phyloP scores from a whole-genome alignment of 2,888 invertebrate genomes.

The Acholoe squamosa region DNA sequence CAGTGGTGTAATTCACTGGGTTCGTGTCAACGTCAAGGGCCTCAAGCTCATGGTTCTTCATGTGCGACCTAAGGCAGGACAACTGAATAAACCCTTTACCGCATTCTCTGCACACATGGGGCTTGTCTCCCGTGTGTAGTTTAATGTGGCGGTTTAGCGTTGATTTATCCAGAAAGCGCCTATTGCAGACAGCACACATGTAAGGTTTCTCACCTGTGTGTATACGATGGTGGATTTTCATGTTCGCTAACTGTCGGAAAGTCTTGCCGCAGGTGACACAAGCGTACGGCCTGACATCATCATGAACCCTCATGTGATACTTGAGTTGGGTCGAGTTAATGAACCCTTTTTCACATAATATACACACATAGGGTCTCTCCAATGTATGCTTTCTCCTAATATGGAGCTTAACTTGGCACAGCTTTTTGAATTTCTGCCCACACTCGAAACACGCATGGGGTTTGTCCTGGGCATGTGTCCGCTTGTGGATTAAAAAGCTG shows the following conservation, averaged over 20 bases:
- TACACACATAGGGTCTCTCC: slow-evolving; percentile 1
- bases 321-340: neutral
- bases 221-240: neutral
- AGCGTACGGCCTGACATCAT: neutral
- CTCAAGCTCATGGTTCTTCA: too few species aligned
- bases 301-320: slow-evolving; percentile 5
- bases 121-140: neutral
- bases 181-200: neutral
- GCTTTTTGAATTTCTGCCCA: too few species aligned
- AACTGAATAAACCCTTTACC: too few species aligned
- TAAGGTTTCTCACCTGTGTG: slow-evolving; percentile 22
- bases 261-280: neutral
- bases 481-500: too few species aligned
- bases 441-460: too few species aligned
- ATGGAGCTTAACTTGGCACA: too few species aligned
- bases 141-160: neutral
- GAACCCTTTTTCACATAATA: neutral
- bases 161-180: neutral
- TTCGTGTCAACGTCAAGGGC: too few species aligned
- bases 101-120: too few species aligned
- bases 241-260: neutral
- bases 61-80: too few species aligned
- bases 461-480: too few species aligned
- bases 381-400: neutral
- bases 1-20: too few species aligned